Evolutionary conservation across 2,888 invertebrate species (phyloP), one percentile per base, ranked within the genome.

Genomic region (Rhabditoides inermis): DNA sequence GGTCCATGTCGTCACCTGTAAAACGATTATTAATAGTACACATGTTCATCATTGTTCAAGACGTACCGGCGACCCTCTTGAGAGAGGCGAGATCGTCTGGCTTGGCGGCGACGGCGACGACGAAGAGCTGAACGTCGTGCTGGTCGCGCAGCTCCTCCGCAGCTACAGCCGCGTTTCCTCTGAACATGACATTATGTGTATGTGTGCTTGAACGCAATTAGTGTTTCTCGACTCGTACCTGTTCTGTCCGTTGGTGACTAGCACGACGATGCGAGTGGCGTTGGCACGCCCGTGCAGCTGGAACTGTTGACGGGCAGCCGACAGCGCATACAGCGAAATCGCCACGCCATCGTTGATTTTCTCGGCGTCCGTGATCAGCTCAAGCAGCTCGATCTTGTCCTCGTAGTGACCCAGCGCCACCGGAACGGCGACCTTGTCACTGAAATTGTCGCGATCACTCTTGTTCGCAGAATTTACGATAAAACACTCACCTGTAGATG

Each of bases 401-500:
- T 73, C 73, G 49, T 73, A 73, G 41, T 75, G 69, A 6, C 73
- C 73, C n/a, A 73, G 58, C 2, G 73, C 73, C 2, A 73, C 69
- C 20, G 73, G 73, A 7, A 73, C 73, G 18, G 69, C 68, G 3
- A 73, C 73, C 37, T 72, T 68, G 49, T 73, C 73, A 49, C 73
- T 74, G 30, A 30, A 70, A 55, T 1, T 27, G 12, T 3, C 18
- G 18, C 26, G 25, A 49, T 15, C 6, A 6, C 15, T 49, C 10
- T 3, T 23, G 22, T 18, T n/a, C 5, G 40, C 20, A 20, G 10
- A 37, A 10, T 37, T 22, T 44, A 27, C 12, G 3, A n/a, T 20
- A n/a, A n/a, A n/a, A n/a, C n/a, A 2, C 37, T 23, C 44, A 70
- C 70, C 68, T 70, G 53, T 70, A 73, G 28, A 71, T 66, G 28